A percentile compares a stretch with the other conserved stretches of the same genome.
Evolutionary conservation across 2,888 invertebrate species (phyloP).

Genomic region (Pomacea canaliculata): DNA sequence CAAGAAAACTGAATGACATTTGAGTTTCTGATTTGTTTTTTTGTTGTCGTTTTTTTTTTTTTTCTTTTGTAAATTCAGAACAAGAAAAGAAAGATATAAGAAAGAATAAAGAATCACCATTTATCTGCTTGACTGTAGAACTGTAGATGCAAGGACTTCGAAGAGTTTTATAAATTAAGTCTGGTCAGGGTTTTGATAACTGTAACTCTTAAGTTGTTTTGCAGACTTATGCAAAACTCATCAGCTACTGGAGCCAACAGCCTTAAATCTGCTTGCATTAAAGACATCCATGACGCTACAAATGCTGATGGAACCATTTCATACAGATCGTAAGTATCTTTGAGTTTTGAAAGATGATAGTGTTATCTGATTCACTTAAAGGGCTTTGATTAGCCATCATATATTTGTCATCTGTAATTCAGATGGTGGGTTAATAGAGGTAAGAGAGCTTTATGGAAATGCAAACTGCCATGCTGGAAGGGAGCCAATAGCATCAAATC

Average conservation of each 20-base stretch:
- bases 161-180: background rate
- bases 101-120: too few species aligned
- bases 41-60: too few species aligned
- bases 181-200: background rate
- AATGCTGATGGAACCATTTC: slow-evolving; percentile 68
- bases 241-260: slow-evolving; percentile 4
- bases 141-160: background rate
- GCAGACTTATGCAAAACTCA: slow-evolving; percentile 16
- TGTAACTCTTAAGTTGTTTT: background rate
- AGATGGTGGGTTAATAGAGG: too few species aligned
- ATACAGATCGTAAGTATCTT: slow-evolving; percentile 42
- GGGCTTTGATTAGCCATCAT: background rate
- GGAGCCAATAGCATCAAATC: too few species aligned
- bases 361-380: background rate
- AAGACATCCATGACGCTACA: slow-evolving; percentile 82
- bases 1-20: too few species aligned
- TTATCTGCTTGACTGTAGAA: background rate
- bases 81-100: too few species aligned
- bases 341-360: too few species aligned
- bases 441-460: too few species aligned
- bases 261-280: slow-evolving; percentile 79
- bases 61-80: too few species aligned
- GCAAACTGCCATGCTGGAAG: too few species aligned
- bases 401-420: too few species aligned
- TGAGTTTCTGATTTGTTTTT: too few species aligned